These are phyloP conservation scores for Pachydiplax longipennis DNA, from an alignment of 2,888 invertebrate genomes.

Conservation along the genomic window DNA sequence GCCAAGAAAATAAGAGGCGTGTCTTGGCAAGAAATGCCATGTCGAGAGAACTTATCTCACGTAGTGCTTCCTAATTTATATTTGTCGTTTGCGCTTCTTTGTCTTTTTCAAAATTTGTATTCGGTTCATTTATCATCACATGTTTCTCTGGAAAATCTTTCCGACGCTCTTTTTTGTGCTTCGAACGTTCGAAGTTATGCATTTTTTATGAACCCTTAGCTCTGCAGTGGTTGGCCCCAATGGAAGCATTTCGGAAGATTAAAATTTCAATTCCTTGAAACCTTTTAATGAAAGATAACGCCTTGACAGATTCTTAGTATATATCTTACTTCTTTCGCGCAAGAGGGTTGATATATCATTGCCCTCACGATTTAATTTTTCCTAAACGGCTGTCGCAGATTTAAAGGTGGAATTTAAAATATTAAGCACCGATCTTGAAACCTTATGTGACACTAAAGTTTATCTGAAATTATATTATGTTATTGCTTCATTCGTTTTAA, in stretches of 20 bases:
- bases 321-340: background rate
- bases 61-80: conserved; percentile 1
- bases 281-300: background rate
- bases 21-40: background rate
- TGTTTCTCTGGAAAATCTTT: background rate
- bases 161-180: background rate
- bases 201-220: background rate
- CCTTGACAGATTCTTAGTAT: background rate
- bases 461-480: too few relatives aligned
- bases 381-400: background rate
- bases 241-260: background rate
- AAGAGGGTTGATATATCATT: background rate
- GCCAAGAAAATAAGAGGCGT: background rate
- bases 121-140: background rate
- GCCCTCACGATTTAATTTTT: background rate
- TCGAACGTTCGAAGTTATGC: background rate
- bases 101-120: conserved; percentile 1
- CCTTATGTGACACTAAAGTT: too few relatives aligned
- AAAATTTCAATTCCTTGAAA: background rate
- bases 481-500: too few relatives aligned
- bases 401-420: background rate
- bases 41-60: background rate
- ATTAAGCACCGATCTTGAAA: background rate
- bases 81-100: background rate
- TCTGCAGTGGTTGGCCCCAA: background rate